Base-by-base conservation (phyloP, 2,113 vertebrate genomes). In the Argyrosomus japonicus region DNA sequence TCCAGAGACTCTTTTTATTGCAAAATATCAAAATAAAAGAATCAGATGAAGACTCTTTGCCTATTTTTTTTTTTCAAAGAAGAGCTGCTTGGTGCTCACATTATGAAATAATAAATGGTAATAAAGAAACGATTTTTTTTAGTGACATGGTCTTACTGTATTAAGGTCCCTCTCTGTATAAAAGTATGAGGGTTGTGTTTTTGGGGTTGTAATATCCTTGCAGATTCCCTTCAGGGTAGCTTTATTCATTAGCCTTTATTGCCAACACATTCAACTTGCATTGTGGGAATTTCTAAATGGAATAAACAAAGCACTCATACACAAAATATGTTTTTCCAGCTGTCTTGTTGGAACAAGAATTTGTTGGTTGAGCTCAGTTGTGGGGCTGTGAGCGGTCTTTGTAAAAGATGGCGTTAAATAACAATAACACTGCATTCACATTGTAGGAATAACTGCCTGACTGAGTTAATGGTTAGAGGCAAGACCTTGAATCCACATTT, bases 231-330 rank as follows among this genome's bases (percentile, higher is more conserved):
- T 29, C 3, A 27, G 69, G 80, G 58, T 51, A 2, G 14, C 47
- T 54, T 67, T 58, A 71, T 84, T 84, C 81, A 75, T 81, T 75
- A 68, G 4, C 19, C 21, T 78, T 72, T 81, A 86, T 75, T 72
- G 74, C 32, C 21, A 29, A 40, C 18, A 57, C 47, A 60, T 81
- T 75, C 69, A 78, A 45, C 54, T 10, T 53, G 69, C 65, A 56
- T 51, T 69, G 17, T 74, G 83, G 80, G 63, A 77, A 60, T 88
- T 73, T 29, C 23, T 75, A 51, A 77, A 81, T 40, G 63, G 77
- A 70, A 75, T 45, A 75, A 72, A 63, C 50, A 77, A 70, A 74
- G 68, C 68, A 21, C 9, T 15, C n/a, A 15, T 10, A 40, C 19
- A 40, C 43, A 58, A 23, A 48, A 32, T 4, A 2, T 1, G 17